Evolutionary conservation across 2,888 invertebrate genomes (phyloP).

Genomic region (Nycteola revayana): DNA sequence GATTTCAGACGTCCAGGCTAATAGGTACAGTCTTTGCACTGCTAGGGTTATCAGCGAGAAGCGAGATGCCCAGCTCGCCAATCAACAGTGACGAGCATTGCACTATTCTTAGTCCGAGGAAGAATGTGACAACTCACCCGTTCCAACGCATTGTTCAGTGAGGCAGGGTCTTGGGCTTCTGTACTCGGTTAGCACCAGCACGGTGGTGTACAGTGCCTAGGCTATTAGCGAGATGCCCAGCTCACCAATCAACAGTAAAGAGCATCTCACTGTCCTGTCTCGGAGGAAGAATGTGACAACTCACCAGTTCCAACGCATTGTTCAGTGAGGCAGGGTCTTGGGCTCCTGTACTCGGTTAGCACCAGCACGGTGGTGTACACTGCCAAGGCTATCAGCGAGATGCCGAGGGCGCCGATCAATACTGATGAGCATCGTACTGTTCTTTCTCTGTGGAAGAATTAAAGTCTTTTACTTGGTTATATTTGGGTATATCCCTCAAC

Average conservation of each 20-base stretch:
- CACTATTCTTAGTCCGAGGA: too few relatives aligned
- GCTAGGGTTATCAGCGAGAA: too few relatives aligned
- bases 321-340: conserved; percentile 80
- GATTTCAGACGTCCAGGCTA: too few relatives aligned
- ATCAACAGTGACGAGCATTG: too few relatives aligned
- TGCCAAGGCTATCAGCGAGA: conserved; percentile 73
- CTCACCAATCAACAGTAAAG: conserved; percentile 72
- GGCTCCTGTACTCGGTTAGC: conserved; percentile 64
- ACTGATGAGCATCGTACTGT: conserved; percentile 74
- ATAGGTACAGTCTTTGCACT: too few relatives aligned
- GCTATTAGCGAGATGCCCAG: conserved; percentile 74
- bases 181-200: conserved; percentile 71
- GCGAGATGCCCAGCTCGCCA: too few relatives aligned
- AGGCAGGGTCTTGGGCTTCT: conserved; percentile 73
- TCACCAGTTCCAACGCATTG: conserved; percentile 85
- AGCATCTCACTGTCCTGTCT: conserved; percentile 72
- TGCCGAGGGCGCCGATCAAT: conserved; percentile 72
- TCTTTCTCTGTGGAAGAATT: conserved; percentile 60
- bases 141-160: conserved; percentile 83
- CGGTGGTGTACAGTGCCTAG: conserved; percentile 72
- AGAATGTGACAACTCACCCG: too few relatives aligned
- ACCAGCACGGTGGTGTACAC: conserved; percentile 74
- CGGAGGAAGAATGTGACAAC: conserved; percentile 44
- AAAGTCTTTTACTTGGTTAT: too few relatives aligned
- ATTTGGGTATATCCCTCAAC: too few relatives aligned